Percentiles rank a stretch among this genome's conserved stretches.
Conservation (phyloP, 2,888 invertebrate genomes). For the Eupithecia abbreviata region DNA sequence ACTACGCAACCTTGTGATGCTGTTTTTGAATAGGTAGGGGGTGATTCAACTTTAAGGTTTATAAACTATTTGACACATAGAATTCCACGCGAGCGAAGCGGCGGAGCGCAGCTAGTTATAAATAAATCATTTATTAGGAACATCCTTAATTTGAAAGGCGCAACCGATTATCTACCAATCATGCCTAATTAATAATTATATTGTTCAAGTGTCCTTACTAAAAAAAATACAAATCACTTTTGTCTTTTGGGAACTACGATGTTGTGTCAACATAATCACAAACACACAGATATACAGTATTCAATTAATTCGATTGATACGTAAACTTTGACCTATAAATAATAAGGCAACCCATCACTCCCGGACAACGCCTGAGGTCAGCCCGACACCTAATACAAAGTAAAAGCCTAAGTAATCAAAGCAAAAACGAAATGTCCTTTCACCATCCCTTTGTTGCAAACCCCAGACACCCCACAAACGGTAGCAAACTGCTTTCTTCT, state of each 20-base stretch:
- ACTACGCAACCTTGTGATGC: too few relatives aligned
- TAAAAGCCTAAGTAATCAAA: background rate
- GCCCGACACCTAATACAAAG: background rate
- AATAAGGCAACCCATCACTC: background rate
- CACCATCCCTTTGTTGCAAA: background rate
- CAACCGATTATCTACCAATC: too few relatives aligned
- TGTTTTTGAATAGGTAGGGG: too few relatives aligned
- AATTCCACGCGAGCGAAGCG: too few relatives aligned
- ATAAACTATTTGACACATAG: too few relatives aligned
- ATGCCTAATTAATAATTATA: too few relatives aligned
- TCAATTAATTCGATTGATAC: background rate
- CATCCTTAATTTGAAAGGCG: too few relatives aligned
- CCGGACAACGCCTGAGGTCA: background rate
- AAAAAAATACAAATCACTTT: background rate
- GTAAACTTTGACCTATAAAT: background rate
- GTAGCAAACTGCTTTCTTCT: conserved; percentile 23
- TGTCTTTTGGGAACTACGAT: too few relatives aligned
- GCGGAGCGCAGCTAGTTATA: too few relatives aligned
- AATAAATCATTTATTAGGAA: too few relatives aligned
- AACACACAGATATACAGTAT: background rate
- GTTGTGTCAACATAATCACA: too few relatives aligned
- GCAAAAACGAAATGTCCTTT: conserved; percentile 1
- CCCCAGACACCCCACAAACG: background rate
- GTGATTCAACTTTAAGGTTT: too few relatives aligned
- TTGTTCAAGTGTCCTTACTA: background rate